These are phyloP conservation scores for Chelonoidis abingdonii DNA, from an alignment of 2,113 vertebrate genomes.

Conservation along the genomic window DNA sequence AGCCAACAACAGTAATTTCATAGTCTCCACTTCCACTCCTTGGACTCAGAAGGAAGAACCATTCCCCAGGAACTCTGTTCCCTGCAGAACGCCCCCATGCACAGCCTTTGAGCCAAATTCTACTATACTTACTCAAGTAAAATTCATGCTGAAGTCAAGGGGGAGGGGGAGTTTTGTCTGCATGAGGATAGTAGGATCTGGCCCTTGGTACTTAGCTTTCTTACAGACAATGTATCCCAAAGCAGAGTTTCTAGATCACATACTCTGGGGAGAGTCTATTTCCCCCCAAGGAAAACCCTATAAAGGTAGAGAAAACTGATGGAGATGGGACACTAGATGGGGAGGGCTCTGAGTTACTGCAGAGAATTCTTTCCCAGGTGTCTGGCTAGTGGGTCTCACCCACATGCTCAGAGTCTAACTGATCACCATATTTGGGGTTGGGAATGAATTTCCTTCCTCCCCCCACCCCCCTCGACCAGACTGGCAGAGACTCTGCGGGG, in stretches of 20 bases:
- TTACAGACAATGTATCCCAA: neutral
- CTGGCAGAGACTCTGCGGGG: neutral
- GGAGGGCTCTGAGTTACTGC: neutral
- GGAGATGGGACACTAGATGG: neutral
- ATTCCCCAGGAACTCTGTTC: neutral
- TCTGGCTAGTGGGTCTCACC: neutral
- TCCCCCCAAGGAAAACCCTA: neutral
- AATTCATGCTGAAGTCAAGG: neutral
- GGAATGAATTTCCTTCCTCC: neutral
- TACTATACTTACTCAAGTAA: neutral
- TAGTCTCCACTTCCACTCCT: neutral
- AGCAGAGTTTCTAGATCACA: neutral
- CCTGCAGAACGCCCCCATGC: neutral
- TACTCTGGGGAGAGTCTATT: neutral
- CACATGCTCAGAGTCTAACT: neutral
- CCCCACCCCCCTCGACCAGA: neutral
- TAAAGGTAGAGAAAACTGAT: fast-evolving
- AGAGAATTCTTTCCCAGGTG: neutral
- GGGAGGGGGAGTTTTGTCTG: fast-evolving
- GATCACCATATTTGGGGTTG: neutral
- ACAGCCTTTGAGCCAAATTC: neutral
- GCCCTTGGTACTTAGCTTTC: neutral
- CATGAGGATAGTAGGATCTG: neutral
- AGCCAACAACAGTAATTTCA: neutral
- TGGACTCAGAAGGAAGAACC: neutral